These are phyloP conservation scores for Drosophila recens DNA, from an alignment of 2,888 invertebrate genomes.

Conservation along the genomic window DNA sequence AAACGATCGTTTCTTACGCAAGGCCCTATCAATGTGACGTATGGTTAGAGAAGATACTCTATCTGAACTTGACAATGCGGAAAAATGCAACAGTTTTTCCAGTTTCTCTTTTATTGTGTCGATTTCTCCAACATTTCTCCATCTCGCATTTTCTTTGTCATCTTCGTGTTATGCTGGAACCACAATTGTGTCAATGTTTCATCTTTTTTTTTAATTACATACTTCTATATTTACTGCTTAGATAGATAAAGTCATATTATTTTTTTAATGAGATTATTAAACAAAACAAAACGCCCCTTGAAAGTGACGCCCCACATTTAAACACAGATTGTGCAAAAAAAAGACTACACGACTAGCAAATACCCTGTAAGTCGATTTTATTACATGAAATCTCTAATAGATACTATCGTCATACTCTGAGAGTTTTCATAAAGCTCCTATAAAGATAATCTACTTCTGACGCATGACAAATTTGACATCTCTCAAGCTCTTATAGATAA, in stretches of 20 bases:
- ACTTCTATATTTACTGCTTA: background rate
- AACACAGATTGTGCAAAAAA: background rate
- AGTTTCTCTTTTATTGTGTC: background rate
- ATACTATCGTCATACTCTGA: background rate
- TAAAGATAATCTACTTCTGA: background rate
- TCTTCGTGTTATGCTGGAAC: slow-evolving; percentile 1
- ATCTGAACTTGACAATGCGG: slow-evolving; percentile 18
- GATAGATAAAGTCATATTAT: slow-evolving; percentile 15
- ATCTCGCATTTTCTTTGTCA: slow-evolving; percentile 5
- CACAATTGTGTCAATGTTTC: slow-evolving; percentile 13
- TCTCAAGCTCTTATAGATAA: background rate
- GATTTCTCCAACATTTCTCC: slow-evolving; percentile 9
- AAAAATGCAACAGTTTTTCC: slow-evolving; percentile 23
- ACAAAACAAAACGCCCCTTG: slow-evolving; percentile 50
- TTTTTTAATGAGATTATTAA: slow-evolving; percentile 30
- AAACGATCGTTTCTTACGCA: slow-evolving; percentile 24
- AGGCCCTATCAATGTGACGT: slow-evolving; percentile 39
- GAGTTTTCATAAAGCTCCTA: background rate
- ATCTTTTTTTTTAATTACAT: slow-evolving; percentile 1
- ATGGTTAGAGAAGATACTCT: background rate
- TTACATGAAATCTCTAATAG: too few species aligned
- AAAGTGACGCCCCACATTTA: slow-evolving; percentile 48
- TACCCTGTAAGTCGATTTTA: slow-evolving; percentile 14
- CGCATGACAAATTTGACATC: background rate
- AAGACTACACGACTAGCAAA: background rate